Base-by-base conservation (phyloP, 2,113 vertebrate genomes). In the Saccopteryx leptura region DNA sequence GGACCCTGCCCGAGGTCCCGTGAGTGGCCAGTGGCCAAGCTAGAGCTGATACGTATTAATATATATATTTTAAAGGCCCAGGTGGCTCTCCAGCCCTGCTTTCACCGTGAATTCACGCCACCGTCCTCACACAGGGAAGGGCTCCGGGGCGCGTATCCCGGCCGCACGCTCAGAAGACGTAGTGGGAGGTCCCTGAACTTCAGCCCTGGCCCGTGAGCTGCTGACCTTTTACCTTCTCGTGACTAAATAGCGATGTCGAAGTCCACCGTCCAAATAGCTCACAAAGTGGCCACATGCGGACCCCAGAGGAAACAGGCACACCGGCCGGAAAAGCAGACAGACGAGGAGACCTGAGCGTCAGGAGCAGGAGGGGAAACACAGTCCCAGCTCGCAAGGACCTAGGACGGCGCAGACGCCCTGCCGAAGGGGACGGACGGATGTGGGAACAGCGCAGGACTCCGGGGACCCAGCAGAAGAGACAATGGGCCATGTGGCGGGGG, bases 341-440 rank as follows among this genome's bases (percentile, higher is more conserved):
- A n/a, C 39, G 39, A 39, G 39, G 39, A 2, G 21, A 19, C 7
- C 28, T 12, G 1, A 4, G 14, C 2, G 0, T 3, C 1, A 9
- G 82, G 28, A 28, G 6, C 1, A 56, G 24, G 60, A 7, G 1
- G 1, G 8, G 21, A 2, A 1, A 1, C 6, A 12, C 11, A 68
- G 84, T 10, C 1, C 1, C 4, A 7, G 1, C 3, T 54, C 9
- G 1, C 14, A 0, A 0, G 80, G 14, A 2, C 1, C 1, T 1
- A 19, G 63, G 33, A 23, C 9, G 13, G 6, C 52, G 4, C 6
- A 7, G 52, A 12, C 17, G 3, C 58, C 2, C 8, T 7, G 61
- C 60, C 1, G 9, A 21, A 63, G 9, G 24, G 14, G 63, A 28
- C 12, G 11, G 39, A 39, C 39, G 39, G 39, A 39, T 39, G 39